Evolutionary conservation across 2,113 vertebrate genomes (phyloP), one percentile per base, ranked within the genome.

Genomic region (Nerophis ophidion): DNA sequence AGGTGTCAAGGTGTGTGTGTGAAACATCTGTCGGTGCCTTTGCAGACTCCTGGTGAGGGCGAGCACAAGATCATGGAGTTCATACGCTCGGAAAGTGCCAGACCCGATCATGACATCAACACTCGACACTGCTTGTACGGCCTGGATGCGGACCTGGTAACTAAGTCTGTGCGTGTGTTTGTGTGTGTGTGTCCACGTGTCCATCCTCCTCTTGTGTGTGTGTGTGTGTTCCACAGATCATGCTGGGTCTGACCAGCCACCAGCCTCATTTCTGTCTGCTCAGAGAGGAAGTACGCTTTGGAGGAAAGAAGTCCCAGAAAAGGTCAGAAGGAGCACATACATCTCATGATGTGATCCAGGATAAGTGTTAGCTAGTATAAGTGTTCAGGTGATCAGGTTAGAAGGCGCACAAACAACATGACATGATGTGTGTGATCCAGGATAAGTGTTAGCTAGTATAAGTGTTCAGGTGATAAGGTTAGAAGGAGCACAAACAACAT

Each of bases 11-110:
- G 97, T 98, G 70, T 16, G 62, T n/a, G 8, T 33, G 10, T 57
- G 3, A 26, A 26, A 26, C 26, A 26, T 4, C 26, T 26, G 26
- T 26, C 51, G 19, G 34, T 7, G n/a, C 44, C n/a, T 73, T 52
- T 15, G n/a, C 76, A 99, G 97, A 98, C 96, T 49, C 97, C 97
- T 1, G 97, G 97, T 45, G 97, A 99, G 88, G 97, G 97, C 74
- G 97, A 99, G 63, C 97, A 99, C 74, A 99, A 99, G 89, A 99
- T 99, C 83, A 99, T 99, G 97, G 96, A 98, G 84, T 99, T 99
- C 83, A 98, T 99, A 76, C 93, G 96, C 79, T 94, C 95, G 3
- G 95, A 99, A 83, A 95, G 90, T 76, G 63, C 83, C 55, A 94
- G 89, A 61, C 89, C 92, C 4, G 83, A 84, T 82, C 95, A 99